Evolutionary conservation across 2,797 vertebrate species (phyloP).

Genomic region (Schizopygopsis pylzovi): DNA sequence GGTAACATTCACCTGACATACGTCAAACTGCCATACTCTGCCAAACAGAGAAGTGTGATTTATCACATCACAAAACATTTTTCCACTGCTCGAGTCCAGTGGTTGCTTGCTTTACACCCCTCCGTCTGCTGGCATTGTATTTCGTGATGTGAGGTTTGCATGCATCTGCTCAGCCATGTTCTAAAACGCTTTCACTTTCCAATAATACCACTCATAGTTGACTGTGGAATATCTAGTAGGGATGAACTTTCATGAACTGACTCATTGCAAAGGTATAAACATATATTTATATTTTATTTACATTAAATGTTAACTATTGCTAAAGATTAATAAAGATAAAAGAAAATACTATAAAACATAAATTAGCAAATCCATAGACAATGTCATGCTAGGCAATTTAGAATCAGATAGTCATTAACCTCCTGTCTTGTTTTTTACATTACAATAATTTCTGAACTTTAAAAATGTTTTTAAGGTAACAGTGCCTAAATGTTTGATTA

Average conservation of each 20-base stretch:
- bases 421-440: neutral
- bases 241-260: neutral
- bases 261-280: neutral
- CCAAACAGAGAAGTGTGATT: neutral
- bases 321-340: neutral
- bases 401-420: neutral
- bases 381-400: neutral
- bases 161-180: neutral
- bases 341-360: neutral
- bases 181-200: neutral
- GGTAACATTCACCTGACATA: neutral
- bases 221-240: neutral
- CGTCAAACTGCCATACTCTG: neutral
- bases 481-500: slow-evolving; percentile 24
- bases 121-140: neutral
- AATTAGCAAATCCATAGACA: neutral
- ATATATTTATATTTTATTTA: neutral
- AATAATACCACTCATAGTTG: neutral
- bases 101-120: neutral
- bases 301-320: neutral
- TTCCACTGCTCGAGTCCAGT: neutral
- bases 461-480: neutral
- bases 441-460: neutral
- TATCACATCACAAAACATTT: neutral
- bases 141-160: neutral